These are phyloP conservation scores for Esox niger DNA, from an alignment of 2,113 vertebrate species.

Conservation along the genomic window DNA sequence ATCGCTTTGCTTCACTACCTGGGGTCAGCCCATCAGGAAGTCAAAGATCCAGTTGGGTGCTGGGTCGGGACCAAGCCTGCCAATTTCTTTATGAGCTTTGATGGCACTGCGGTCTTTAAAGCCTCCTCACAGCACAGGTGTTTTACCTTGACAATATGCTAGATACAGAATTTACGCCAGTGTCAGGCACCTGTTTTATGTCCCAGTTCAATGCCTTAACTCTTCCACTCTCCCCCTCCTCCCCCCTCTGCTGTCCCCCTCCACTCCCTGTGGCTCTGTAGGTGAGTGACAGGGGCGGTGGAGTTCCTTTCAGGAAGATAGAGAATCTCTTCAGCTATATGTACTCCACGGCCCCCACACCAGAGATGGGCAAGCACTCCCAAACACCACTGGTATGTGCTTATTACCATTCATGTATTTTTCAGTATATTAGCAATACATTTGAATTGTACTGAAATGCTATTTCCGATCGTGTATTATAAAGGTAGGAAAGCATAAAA, in stretches of 20 bases:
- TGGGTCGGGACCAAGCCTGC: no score
- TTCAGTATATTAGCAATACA: no score
- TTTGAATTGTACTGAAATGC: no score
- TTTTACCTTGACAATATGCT: constrained; percentile 22
- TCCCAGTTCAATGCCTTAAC: background rate
- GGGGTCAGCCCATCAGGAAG: no score
- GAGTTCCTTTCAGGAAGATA: constrained; percentile 85
- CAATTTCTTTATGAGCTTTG: no score
- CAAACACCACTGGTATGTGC: constrained; percentile 80
- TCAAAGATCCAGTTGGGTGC: no score
- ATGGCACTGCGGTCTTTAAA: no score
- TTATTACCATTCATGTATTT: no score
- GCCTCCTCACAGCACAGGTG: background rate
- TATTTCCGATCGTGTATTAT: no score
- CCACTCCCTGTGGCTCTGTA: constrained; percentile 36
- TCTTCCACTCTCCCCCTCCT: background rate
- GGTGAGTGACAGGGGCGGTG: constrained; percentile 90
- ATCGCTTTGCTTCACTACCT: no score
- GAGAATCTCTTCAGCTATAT: constrained; percentile 95
- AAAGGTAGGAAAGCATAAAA: no score
- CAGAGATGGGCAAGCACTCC: constrained; percentile 73
- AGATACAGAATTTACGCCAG: background rate
- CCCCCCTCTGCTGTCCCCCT: background rate
- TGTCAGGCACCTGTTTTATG: background rate
- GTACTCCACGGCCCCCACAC: constrained; percentile 90